phyloP scores from a whole-genome alignment of 2,113 vertebrate species.

The Actenoides hombroni region DNA sequence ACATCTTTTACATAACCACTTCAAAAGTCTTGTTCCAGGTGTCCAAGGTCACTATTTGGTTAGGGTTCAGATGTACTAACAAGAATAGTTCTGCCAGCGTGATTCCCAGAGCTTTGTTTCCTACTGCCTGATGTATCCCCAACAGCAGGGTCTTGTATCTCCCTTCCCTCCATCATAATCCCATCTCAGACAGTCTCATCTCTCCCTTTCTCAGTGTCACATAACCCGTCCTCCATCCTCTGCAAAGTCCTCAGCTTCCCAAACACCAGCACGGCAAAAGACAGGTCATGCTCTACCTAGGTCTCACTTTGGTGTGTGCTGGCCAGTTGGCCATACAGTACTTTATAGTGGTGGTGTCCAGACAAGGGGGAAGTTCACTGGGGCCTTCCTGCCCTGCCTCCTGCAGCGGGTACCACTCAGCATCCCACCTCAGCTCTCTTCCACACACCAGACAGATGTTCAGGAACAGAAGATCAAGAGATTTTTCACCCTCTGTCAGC shows the following conservation, averaged over 20 bases:
- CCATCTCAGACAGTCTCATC: no score
- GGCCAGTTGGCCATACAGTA: no score
- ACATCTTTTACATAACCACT: neutral
- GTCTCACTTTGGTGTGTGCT: accelerated
- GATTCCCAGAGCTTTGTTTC: neutral
- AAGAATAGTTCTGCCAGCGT: neutral
- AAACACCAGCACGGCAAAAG: accelerated
- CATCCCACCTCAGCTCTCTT: neutral
- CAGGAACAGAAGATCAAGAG: neutral
- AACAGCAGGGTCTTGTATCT: neutral
- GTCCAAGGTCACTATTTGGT: neutral
- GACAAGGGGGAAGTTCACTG: neutral
- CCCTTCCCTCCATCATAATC: neutral
- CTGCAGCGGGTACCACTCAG: neutral
- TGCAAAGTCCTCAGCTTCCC: neutral
- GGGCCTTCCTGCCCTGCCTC: neutral
- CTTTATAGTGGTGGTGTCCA: accelerated
- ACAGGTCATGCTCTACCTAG: neutral
- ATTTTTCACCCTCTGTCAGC: neutral
- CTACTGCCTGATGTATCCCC: neutral
- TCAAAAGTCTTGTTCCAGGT: neutral
- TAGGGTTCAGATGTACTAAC: neutral
- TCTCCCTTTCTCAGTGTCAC: neutral
- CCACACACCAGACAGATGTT: accelerated
- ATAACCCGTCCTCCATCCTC: neutral